Conservation (phyloP, 1,140 invertebrate species). For the Homalodisca vitripennis region DNA sequence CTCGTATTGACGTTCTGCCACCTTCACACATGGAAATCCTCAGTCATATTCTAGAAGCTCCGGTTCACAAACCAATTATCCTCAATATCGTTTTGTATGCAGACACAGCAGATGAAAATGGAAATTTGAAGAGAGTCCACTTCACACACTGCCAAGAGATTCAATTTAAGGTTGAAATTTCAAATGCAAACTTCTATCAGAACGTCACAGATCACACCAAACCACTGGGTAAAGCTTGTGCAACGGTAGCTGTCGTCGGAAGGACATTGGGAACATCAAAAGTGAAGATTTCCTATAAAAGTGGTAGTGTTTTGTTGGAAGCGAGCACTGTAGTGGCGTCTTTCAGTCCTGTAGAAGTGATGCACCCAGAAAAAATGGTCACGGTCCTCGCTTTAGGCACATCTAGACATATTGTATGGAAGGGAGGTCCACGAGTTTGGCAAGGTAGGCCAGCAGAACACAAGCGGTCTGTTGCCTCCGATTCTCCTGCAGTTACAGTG, state of each 20-base stretch:
- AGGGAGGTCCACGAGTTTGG: conserved; percentile 65
- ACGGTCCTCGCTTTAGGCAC: conserved; percentile 69
- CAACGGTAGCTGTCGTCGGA: conserved; percentile 55
- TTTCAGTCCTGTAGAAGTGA: conserved; percentile 59
- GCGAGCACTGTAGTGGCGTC: conserved; percentile 65
- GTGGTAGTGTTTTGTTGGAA: conserved; percentile 54
- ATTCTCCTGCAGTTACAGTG: conserved; percentile 11
- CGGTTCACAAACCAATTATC: conserved; percentile 61
- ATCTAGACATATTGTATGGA: conserved; percentile 65
- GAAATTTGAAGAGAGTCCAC: conserved; percentile 51
- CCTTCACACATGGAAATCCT: conserved; percentile 67
- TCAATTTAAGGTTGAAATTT: conserved; percentile 60
- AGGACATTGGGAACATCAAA: conserved; percentile 53
- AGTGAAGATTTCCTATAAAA: conserved; percentile 57
- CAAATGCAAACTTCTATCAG: conserved; percentile 55
- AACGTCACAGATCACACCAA: conserved; percentile 47
- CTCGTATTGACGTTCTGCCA: conserved; percentile 60
- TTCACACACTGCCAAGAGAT: conserved; percentile 68
- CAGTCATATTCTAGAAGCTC: conserved; percentile 67
- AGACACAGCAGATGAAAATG: conserved; percentile 46
- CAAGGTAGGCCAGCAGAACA: conserved; percentile 52
- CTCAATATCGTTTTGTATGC: conserved; percentile 69
- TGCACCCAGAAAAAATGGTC: conserved; percentile 53
- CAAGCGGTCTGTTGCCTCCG: conserved; percentile 30
- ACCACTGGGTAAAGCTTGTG: conserved; percentile 54